Percentiles rank a stretch among this genome's conserved stretches.
phyloP scores from a whole-genome alignment of 2,888 invertebrate genomes.

The Callinectes sapidus region DNA sequence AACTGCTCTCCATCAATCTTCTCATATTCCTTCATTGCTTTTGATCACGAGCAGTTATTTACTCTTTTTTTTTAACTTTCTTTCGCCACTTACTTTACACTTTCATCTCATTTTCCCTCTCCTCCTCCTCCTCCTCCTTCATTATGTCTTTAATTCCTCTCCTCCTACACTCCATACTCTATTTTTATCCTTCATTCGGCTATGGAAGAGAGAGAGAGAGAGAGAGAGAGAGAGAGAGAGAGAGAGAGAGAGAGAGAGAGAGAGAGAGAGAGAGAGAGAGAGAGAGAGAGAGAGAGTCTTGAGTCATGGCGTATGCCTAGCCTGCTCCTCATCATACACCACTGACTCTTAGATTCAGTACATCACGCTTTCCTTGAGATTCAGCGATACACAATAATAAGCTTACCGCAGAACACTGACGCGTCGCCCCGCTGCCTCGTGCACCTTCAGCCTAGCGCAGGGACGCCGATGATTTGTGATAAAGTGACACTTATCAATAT shows the following conservation, averaged over 20 bases:
- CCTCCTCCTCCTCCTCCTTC: no score
- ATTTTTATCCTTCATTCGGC: no score
- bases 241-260: conserved; percentile 44
- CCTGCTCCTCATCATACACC: neutral
- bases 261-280: conserved; percentile 44
- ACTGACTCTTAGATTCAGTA: neutral
- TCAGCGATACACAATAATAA: neutral
- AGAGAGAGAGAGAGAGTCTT: conserved; percentile 31
- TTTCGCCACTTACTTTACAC: no score
- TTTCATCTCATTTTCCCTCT: no score
- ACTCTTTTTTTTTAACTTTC: no score
- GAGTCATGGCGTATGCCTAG: neutral
- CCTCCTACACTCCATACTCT: no score
- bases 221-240: conserved; percentile 37
- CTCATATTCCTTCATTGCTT: no score
- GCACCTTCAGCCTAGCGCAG: neutral
- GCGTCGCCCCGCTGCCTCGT: neutral
- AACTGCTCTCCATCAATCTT: no score
- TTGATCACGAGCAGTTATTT: no score
- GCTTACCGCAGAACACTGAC: neutral
- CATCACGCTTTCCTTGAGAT: neutral
- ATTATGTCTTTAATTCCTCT: no score
- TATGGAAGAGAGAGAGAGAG: neutral
- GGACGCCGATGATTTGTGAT: neutral
- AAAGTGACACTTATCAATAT: neutral